Evolutionary conservation across 30 jellyfish, hydroid and myxozoan species (phyloP).

Genomic region (Chironex yamaguchii): DNA sequence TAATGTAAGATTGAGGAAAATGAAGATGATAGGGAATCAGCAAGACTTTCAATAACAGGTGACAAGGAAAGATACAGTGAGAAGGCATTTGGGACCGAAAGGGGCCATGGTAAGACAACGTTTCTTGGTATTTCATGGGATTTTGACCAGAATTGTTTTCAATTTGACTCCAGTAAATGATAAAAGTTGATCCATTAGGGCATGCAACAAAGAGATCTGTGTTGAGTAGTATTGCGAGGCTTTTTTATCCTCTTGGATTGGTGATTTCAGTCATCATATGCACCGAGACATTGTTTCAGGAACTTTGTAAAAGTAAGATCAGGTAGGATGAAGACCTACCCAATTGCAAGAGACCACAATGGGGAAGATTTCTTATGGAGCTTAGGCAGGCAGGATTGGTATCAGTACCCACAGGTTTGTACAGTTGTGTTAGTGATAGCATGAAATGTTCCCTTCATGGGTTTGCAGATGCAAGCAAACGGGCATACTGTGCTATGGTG

Average conservation of each 20-base stretch:
- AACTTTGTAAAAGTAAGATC: slow-evolving; percentile 36
- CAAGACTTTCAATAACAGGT: no score
- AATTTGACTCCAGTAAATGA: slow-evolving; percentile 23
- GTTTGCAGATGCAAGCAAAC: no score
- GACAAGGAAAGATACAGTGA: slow-evolving; percentile 39
- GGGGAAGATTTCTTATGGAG: slow-evolving; percentile 14
- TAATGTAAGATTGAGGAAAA: no score
- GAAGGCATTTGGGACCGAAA: slow-evolving; percentile 34
- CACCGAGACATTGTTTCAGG: slow-evolving; percentile 16
- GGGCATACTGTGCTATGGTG: no score
- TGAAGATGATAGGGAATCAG: no score
- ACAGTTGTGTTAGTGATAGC: no score
- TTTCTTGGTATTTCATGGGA: slow-evolving; percentile 64
- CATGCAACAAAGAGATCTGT: slow-evolving; percentile 29
- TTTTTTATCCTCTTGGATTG: slow-evolving; percentile 63
- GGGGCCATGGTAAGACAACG: slow-evolving; percentile 24
- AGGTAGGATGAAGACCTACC: slow-evolving; percentile 76
- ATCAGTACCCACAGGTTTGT: slow-evolving; percentile 3
- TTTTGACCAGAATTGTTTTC: slow-evolving; percentile 23
- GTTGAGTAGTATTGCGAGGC: slow-evolving; percentile 51
- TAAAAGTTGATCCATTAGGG: no score
- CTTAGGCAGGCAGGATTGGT: background rate
- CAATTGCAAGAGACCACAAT: background rate
- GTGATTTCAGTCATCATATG: slow-evolving; percentile 30
- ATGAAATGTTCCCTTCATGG: no score